Evolutionary conservation across 2,888 invertebrate species (phyloP), one percentile per base, ranked within the genome.

Genomic region (Sphinx pinastri): DNA sequence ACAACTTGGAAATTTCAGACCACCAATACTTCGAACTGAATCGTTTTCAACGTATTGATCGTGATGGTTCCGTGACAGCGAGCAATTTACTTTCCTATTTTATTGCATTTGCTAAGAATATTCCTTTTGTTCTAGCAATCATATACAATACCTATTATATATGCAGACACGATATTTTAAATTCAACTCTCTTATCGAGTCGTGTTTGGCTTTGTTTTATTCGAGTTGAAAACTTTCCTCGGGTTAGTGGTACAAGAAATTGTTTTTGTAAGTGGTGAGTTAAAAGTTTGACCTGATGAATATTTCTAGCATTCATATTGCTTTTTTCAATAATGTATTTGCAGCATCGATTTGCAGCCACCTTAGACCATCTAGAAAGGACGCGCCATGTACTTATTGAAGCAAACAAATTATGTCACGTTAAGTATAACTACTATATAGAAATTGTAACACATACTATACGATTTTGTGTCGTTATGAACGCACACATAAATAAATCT

Each of bases 1-100:
- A 60, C 45, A 55, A 19, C 14, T 45, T 63, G 47, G 14, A 54
- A 54, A 54, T 63, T 49, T 19, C 63, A 16, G 19, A 49, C n/a
- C 16, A n/a, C 47, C 60, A 47, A 49, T 63, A 13, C 47, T 47
- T 49, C 2, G 49, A 63, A 49, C 19, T 19, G n/a, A 60, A 60
- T 45, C 63, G 63, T 63, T 49, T 63, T 25, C 13, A 58, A 14
- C 31, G 16, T 49, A 63, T 81, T 80, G 80, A 84, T 80, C 80
- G 77, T 79, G 79, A 83, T 81, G 76, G 75, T 84, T 84, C 75
- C 90, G 88, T 91, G 88, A 85, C 83, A 78, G 73, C 68, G 75
- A 77, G 79, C 84, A 83, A 85, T 89, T 86, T 81, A 77, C 74
- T 68, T 71, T 70, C 68, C 76, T 81, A 82, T 81, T 88, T 87